phyloP scores from a whole-genome alignment of 2,888 invertebrate genomes.

The Ferrisia virgata region DNA sequence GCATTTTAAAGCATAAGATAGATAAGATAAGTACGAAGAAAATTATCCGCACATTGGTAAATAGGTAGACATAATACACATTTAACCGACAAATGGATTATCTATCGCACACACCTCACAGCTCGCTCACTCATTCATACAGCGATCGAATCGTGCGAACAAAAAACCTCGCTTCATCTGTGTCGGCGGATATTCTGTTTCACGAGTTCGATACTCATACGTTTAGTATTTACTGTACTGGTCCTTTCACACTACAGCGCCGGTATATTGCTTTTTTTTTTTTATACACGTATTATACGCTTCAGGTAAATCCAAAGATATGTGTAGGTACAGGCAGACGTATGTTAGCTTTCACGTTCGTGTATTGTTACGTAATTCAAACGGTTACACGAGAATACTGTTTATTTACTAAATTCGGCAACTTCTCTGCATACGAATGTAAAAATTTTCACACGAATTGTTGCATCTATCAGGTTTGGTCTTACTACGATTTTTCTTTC shows the following conservation, averaged over 20 bases:
- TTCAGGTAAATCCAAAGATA: no score
- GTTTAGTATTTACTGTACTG: background rate
- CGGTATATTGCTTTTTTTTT: background rate
- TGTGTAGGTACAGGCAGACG: background rate
- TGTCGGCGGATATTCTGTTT: background rate
- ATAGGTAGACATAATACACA: no score
- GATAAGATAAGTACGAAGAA: background rate
- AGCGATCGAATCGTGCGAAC: background rate
- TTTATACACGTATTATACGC: background rate
- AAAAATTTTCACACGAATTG: no score
- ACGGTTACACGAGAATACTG: background rate
- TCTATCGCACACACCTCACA: background rate
- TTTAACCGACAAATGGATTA: constrained; percentile 6
- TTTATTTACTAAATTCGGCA: no score
- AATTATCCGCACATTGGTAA: background rate
- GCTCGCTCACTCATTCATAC: background rate
- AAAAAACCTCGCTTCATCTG: background rate
- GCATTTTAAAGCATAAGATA: background rate
- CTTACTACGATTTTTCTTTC: no score
- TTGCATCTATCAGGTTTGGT: no score
- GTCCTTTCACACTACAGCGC: no score
- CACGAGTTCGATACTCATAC: background rate
- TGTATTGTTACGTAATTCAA: background rate
- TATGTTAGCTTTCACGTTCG: background rate
- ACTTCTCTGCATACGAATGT: no score